Percentiles rank a stretch among this genome's conserved stretches.
These are phyloP conservation scores for zebrafish (Danio rerio) DNA, from an alignment of 2,113 vertebrate species.

Conservation along the genomic window GRCz12tu NC_133182.1:69544001-69544500, in stretches of 20 bases:
- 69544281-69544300: slow-evolving; percentile 24
- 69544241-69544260: slow-evolving; percentile 29
- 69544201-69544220: slow-evolving; percentile 35
- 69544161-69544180: not conserved
- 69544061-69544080: slow-evolving; percentile 55
- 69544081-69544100: slow-evolving; percentile 56
- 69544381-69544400: not conserved
- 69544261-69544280: slow-evolving; percentile 34
- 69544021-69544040: slow-evolving; percentile 57
- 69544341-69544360: slow-evolving; percentile 23
- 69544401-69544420: not conserved
- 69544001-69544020: slow-evolving; percentile 50
- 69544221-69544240: slow-evolving; percentile 24
- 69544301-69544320: slow-evolving; percentile 31
- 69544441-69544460: slow-evolving; percentile 16
- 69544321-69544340: slow-evolving; percentile 34
- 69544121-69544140: slow-evolving; percentile 44
- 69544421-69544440: slow-evolving; percentile 33
- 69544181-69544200: slow-evolving; percentile 42
- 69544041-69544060: slow-evolving; percentile 59
- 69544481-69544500: slow-evolving; percentile 40
- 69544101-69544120: slow-evolving; percentile 20
- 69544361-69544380: slow-evolving; percentile 23
- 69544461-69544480: slow-evolving; percentile 29
- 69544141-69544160: slow-evolving; percentile 1